Base-by-base conservation (phyloP, 1,140 invertebrate species). In the Frieseomelitta varia region DNA sequence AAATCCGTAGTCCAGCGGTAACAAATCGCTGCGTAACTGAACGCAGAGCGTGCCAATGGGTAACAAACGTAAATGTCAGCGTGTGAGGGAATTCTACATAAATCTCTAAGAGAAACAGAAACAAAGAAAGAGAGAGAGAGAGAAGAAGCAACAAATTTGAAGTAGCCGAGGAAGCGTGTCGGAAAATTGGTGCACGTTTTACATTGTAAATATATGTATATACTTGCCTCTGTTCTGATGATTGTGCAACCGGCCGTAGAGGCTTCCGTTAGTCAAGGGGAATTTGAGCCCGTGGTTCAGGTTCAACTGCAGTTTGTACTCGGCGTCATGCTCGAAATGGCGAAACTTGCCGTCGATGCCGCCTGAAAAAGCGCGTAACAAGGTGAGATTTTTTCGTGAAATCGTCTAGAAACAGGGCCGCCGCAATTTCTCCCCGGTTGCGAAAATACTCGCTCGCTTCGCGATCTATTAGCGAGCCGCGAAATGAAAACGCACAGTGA, bases 201-300 rank as follows among this genome's bases (percentile, higher is more conserved):
- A 55, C 0, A 55, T 39, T 17, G 11, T 4, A 55, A 55, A 4
- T 17, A 17, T 55, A 14, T 15, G 17, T 17, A 15, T 73, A 30
- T 51, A 51, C 89, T 87, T 85, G 92, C 93, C 92, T 92, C 93
- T 91, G 84, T 91, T 93, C 74, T 93, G 93, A 74, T 94, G 93
- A 89, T 91, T 94, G 84, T 93, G 93, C 86, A 94, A 87, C 71
- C 93, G 81, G n/a, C 93, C 93, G 87, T 96, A 96, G 56, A 95
- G 93, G 63, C 96, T 96, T 63, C 96, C 96, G 91, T 96, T 96
- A 21, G 96, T 96, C 69, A 96, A 94, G 15, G 96, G 96, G 89
- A 96, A 96, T 84, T 96, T 95, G 27, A 95, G 92, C 24, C 95
- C 94, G 39, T 94, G 91, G 81, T 94, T 94, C 79, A 92, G 89